Percentiles rank a stretch among this genome's conserved stretches.
phyloP scores from a whole-genome alignment of 2,797 vertebrate genomes.

The Chrosomus eos region DNA sequence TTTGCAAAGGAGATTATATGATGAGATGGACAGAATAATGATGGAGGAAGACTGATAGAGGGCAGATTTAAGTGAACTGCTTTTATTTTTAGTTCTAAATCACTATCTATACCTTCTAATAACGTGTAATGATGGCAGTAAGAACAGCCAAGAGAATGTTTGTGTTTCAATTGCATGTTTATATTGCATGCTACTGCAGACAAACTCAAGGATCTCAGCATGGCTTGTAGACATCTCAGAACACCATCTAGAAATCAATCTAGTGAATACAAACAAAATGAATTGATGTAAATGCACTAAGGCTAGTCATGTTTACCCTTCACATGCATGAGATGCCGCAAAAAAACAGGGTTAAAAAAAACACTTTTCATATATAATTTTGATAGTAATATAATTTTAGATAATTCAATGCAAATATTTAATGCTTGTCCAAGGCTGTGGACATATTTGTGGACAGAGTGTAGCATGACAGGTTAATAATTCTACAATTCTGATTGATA shows the following conservation, averaged over 20 bases:
- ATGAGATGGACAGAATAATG: slow-evolving; percentile 70
- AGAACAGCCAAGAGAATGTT: not conserved
- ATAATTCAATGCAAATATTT: not conserved
- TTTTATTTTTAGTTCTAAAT: slow-evolving; percentile 40
- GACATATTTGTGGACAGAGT: not conserved
- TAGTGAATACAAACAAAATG: not conserved
- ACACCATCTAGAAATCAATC: not conserved
- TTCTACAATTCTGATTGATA: not conserved
- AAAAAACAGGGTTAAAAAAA: not conserved
- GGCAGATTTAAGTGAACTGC: slow-evolving; percentile 25
- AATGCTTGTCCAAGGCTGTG: not conserved
- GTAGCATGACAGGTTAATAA: not conserved
- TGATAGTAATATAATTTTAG: not conserved
- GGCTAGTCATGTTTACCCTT: not conserved
- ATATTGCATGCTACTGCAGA: not conserved
- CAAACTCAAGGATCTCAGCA: not conserved
- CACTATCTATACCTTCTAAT: slow-evolving; percentile 18
- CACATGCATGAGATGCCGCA: not conserved
- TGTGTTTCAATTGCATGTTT: not conserved
- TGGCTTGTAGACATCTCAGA: not conserved
- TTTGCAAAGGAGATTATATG: slow-evolving; percentile 40
- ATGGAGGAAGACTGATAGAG: slow-evolving; percentile 64
- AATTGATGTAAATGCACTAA: not conserved
- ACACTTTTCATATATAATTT: not conserved
- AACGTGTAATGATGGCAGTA: not conserved